These are phyloP conservation scores for Bradypus variegatus DNA, from an alignment of 2,797 vertebrate species.

Conservation along the genomic window DNA sequence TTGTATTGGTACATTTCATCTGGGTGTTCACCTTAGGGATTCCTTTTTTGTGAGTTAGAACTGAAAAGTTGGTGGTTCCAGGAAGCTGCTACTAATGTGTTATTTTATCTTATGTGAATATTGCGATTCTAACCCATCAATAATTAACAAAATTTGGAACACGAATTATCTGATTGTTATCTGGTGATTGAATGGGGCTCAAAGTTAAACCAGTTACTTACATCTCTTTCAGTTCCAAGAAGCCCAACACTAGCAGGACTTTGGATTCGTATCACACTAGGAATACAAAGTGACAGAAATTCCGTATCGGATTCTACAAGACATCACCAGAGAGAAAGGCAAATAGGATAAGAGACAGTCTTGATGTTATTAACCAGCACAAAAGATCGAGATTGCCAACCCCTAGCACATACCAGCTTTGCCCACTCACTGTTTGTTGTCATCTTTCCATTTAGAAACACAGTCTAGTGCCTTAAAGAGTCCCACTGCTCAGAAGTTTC, in stretches of 20 bases:
- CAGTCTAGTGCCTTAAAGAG: background rate
- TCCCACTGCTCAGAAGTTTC: background rate
- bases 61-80: slow-evolving; percentile 20
- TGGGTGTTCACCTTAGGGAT: background rate
- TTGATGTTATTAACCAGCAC: background rate
- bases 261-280: background rate
- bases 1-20: background rate
- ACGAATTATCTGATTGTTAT: background rate
- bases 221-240: background rate
- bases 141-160: background rate
- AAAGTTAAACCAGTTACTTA: background rate
- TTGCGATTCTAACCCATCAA: background rate
- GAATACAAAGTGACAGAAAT: background rate
- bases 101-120: background rate
- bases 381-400: background rate
- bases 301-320: background rate
- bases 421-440: background rate
- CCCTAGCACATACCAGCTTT: too few species aligned
- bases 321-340: background rate
- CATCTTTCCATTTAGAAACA: background rate
- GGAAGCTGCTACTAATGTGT: background rate
- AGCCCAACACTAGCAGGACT: background rate
- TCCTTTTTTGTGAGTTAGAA: background rate
- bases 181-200: background rate
- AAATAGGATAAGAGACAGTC: background rate